Base-by-base conservation (phyloP, 2,797 vertebrate species). In the Parambassis ranga region DNA sequence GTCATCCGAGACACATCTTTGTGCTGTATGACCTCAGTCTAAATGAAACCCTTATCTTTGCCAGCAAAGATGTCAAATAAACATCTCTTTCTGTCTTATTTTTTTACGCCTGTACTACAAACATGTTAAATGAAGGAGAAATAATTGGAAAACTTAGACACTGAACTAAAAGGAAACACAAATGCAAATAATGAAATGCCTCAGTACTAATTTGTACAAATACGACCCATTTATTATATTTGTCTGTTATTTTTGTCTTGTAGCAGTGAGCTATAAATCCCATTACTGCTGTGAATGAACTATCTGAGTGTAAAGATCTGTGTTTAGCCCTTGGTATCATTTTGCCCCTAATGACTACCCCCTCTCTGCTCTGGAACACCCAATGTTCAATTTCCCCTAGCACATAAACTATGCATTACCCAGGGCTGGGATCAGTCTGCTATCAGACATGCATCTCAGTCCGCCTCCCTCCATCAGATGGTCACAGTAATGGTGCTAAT, bases 251-350 rank as follows among this genome's bases (percentile, higher is more conserved):
- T 14, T 79, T 71, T 65, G 10, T 71, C 53, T 46, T 41, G 5
- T 53, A 22, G 23, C 65, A 68, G 23, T 23, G 44, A 75, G 46
- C 30, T 66, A 28, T 74, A 69, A 78, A 72, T 71, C 80, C 65
- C 62, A 79, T 85, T 80, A 77, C 81, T 52, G 56, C 32, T 59
- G 15, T 70, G 72, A 84, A 75, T 76, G 59, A 75, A 46, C 74
- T 78, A 78, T 84, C 66, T 64, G 41, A 71, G 61, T 67, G 69
- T 72, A 65, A 77, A 86, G 56, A 85, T 83, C 73, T 78, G 74
- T 74, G 68, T 82, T 77, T 81, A 78, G 79, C 81, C 70, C 18
- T 75, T 47, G 59, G 66, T 82, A 78, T 85, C 79, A 71, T 71
- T 77, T 77, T 69, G 43, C 47, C 73, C 58, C 70, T 84, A 83